Evolutionary conservation across 2,797 vertebrate genomes (phyloP).

Genomic region (Paratrypauchen microcephalus): DNA sequence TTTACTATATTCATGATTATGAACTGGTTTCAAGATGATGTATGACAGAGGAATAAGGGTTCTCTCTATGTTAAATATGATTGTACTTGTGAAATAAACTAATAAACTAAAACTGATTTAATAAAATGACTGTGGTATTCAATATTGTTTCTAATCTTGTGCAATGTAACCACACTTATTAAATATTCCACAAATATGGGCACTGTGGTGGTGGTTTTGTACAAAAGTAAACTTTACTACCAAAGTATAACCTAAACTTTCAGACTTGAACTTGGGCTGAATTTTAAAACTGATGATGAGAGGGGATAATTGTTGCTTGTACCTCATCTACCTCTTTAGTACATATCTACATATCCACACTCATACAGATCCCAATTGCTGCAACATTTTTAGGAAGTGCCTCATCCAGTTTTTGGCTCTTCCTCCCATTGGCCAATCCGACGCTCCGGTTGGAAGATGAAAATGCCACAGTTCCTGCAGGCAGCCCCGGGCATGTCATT

Average conservation of each 20-base stretch:
- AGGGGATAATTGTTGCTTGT: conserved; percentile 15
- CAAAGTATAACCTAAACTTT: conserved; percentile 6
- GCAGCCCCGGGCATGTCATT: conserved; percentile 95
- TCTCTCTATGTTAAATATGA: too few species aligned
- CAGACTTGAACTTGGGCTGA: not conserved
- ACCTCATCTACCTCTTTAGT: conserved; percentile 5
- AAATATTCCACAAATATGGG: not conserved
- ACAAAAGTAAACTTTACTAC: conserved; percentile 3
- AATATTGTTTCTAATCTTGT: too few species aligned
- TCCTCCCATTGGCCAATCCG: conserved; percentile 69
- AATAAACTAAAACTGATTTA: too few species aligned
- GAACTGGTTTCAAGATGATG: too few species aligned
- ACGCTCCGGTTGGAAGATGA: conserved; percentile 87
- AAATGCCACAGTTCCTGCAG: conserved; percentile 95
- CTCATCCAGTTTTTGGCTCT: conserved; percentile 43
- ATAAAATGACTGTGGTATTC: too few species aligned
- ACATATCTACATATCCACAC: conserved; percentile 12
- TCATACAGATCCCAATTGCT: conserved; percentile 21
- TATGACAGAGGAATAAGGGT: too few species aligned
- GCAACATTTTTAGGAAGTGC: conserved; percentile 29
- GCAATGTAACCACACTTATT: too few species aligned
- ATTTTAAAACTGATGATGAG: conserved; percentile 1
- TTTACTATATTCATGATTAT: too few species aligned
- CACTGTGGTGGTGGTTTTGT: not conserved
- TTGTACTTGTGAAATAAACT: too few species aligned